Conservation (phyloP, 2,888 invertebrate species). For the Idaea straminata region DNA sequence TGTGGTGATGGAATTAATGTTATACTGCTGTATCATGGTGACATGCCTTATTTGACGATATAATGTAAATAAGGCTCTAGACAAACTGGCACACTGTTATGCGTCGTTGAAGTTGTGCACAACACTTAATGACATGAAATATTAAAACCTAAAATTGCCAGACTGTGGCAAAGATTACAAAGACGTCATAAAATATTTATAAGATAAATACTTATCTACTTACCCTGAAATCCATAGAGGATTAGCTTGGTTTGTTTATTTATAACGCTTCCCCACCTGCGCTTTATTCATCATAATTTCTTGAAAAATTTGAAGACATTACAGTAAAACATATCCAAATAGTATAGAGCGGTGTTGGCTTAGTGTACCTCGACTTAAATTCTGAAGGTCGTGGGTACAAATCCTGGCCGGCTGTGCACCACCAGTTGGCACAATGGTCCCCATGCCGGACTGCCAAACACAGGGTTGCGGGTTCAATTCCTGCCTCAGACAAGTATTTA, state of each 20-base stretch:
- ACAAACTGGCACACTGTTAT: neutral
- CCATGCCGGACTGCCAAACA: too few species aligned
- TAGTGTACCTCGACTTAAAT: too few species aligned
- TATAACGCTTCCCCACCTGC: neutral
- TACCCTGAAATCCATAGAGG: neutral
- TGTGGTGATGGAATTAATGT: neutral
- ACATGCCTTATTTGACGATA: neutral
- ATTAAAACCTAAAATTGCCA: too few species aligned
- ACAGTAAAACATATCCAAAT: neutral
- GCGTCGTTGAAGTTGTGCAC: too few species aligned
- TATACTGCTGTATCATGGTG: neutral
- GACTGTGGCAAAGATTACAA: neutral
- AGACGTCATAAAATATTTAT: neutral
- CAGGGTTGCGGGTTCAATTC: too few species aligned
- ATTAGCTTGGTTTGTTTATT: neutral
- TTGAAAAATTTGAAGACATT: neutral
- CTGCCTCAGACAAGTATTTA: too few species aligned
- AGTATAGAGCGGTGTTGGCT: too few species aligned
- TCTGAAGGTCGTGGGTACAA: too few species aligned
- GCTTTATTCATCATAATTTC: neutral
- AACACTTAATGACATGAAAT: too few species aligned
- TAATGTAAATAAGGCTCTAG: neutral
- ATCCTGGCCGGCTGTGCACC: too few species aligned
- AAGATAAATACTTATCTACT: neutral
- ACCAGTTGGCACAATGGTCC: too few species aligned